phyloP scores from a whole-genome alignment of 2,113 vertebrate genomes.

The Hydrolagus affinis region DNA sequence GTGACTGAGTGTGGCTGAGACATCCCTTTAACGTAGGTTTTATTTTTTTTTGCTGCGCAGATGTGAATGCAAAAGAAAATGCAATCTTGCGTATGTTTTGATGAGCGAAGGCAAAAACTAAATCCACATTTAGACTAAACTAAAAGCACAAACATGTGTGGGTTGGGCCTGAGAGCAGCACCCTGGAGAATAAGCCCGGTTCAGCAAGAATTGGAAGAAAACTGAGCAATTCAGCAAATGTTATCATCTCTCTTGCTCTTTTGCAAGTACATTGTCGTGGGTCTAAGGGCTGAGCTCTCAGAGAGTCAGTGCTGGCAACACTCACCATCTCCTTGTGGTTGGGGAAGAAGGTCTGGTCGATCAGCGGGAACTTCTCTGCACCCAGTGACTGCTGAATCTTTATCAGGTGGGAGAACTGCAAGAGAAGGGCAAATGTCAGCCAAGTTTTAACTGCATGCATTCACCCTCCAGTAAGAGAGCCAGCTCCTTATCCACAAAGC shows the following conservation, averaged over 20 bases:
- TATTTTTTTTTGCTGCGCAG: no score
- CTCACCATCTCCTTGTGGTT: constrained; percentile 94
- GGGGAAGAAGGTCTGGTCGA: constrained; percentile 89
- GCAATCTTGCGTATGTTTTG: background rate
- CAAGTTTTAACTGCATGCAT: no score
- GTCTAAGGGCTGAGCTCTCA: no score
- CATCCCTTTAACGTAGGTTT: no score
- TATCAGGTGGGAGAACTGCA: constrained; percentile 92
- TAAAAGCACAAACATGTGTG: background rate
- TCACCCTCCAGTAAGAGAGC: no score
- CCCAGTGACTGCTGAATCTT: constrained; percentile 83
- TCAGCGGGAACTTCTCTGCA: constrained; percentile 88
- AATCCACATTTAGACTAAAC: background rate
- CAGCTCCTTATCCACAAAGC: no score
- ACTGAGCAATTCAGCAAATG: background rate
- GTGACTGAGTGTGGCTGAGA: no score
- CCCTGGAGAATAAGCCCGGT: background rate
- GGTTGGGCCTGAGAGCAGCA: background rate
- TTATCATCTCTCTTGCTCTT: background rate
- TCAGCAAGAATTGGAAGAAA: background rate
- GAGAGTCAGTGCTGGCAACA: constrained; percentile 36
- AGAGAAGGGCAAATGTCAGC: constrained; percentile 37
- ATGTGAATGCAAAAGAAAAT: background rate
- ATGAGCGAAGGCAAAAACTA: background rate
- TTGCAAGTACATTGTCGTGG: constrained; percentile 25